A percentile compares a stretch with the other conserved stretches of the same genome.
phyloP scores from a whole-genome alignment of 2,797 vertebrate species.

The Loriculus beryllinus region DNA sequence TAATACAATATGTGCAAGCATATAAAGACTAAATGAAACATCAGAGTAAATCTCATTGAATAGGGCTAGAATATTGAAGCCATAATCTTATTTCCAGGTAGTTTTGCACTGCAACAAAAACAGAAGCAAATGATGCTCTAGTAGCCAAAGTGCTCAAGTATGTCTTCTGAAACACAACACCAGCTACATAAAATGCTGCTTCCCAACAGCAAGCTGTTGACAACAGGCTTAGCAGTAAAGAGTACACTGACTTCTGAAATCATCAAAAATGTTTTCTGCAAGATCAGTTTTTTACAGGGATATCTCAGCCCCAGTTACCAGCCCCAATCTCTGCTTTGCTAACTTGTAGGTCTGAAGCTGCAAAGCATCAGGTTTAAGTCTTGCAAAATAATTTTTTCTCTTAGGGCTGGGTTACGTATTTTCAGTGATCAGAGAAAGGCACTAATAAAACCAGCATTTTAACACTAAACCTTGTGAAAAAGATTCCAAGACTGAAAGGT shows the following conservation, averaged over 20 bases:
- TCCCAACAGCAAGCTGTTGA: not conserved
- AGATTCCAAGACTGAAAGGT: not conserved
- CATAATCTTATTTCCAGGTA: not conserved
- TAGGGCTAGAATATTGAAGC: not conserved
- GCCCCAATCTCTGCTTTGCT: not conserved
- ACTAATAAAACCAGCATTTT: not conserved
- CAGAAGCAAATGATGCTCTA: not conserved
- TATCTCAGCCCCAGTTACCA: not conserved
- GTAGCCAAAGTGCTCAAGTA: not conserved
- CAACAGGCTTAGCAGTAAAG: not conserved
- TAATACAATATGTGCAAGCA: not conserved
- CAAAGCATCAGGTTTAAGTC: not conserved
- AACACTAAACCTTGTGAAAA: not conserved
- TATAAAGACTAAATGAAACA: not conserved
- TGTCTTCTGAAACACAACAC: not conserved
- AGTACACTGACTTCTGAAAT: not conserved
- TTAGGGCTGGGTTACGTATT: not conserved
- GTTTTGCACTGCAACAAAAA: not conserved
- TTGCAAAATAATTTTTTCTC: not conserved
- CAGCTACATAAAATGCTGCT: not conserved
- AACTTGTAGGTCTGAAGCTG: not conserved
- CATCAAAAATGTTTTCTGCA: not conserved
- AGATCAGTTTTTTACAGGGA: not conserved
- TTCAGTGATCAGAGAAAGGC: not conserved
- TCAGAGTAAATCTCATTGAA: not conserved